Evolutionary conservation across 2,888 invertebrate species (phyloP).

Genomic region (Caenorhabditis zanzibari): DNA sequence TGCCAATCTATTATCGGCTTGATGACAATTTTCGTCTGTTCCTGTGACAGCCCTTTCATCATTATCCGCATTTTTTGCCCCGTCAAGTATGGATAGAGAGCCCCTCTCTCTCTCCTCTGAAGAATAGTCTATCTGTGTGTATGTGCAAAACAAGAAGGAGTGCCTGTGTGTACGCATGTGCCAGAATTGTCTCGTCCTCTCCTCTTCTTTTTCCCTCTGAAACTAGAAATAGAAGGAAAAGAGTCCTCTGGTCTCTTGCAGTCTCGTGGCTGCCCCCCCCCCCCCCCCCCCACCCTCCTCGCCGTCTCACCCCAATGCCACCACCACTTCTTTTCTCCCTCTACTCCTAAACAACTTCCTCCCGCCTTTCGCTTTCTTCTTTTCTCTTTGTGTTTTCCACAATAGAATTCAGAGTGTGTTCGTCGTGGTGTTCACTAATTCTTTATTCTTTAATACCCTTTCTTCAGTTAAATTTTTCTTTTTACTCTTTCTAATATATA

Average conservation of each 20-base stretch:
- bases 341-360: constrained; percentile 32
- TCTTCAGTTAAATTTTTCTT: no score
- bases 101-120: not conserved
- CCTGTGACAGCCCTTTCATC: constrained; percentile 19
- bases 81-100: constrained; percentile 21
- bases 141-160: constrained; percentile 40
- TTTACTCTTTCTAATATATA: not conserved
- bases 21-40: not conserved
- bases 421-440: constrained; percentile 1
- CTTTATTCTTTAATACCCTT: not conserved
- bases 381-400: not conserved
- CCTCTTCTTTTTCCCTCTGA: constrained; percentile 28
- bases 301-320: constrained; percentile 28
- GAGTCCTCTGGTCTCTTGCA: constrained; percentile 60
- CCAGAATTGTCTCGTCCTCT: constrained; percentile 37
- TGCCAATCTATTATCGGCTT: not conserved
- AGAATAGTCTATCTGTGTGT: constrained; percentile 19
- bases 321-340: constrained; percentile 33
- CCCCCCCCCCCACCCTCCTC: no score
- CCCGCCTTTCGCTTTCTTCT: not conserved
- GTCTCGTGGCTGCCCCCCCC: constrained; percentile 41
- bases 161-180: constrained; percentile 13
- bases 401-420: constrained; percentile 6
- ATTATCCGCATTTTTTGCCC: not conserved
- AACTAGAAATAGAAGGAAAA: constrained; percentile 13